These are phyloP conservation scores for Chrysopilus asiliformis DNA, from an alignment of 2,888 invertebrate genomes.

Conservation along the genomic window DNA sequence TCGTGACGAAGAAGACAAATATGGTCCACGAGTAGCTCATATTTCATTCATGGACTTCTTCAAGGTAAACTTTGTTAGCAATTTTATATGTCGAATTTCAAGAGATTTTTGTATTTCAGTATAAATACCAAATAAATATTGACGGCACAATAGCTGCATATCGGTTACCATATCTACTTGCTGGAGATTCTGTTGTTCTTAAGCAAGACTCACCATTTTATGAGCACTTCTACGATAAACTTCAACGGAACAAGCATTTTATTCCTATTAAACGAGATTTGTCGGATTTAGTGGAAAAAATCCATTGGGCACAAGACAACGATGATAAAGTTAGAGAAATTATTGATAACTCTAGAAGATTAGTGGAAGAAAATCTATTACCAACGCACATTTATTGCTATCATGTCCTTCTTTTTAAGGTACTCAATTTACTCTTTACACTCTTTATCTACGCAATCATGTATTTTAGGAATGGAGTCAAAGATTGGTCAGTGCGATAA, in stretches of 20 bases:
- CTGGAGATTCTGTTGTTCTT: slow-evolving; percentile 73
- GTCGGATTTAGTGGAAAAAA: slow-evolving; percentile 61
- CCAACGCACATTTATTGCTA: slow-evolving; percentile 83
- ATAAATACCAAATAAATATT: slow-evolving; percentile 85
- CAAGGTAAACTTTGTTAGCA: too few relatives aligned
- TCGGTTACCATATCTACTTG: slow-evolving; percentile 79
- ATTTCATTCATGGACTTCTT: slow-evolving; percentile 90
- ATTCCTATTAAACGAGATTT: slow-evolving; percentile 69
- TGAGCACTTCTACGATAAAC: slow-evolving; percentile 79
- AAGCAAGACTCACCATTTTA: slow-evolving; percentile 92
- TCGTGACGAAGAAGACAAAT: slow-evolving; percentile 63
- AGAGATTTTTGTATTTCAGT: slow-evolving; percentile 50
- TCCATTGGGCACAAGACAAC: slow-evolving; percentile 63
- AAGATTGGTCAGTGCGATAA: slow-evolving; percentile 42
- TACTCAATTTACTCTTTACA: too few relatives aligned
- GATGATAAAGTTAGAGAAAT: slow-evolving; percentile 55
- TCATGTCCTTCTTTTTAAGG: slow-evolving; percentile 56
- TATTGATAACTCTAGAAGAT: slow-evolving; percentile 50
- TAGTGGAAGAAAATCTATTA: slow-evolving; percentile 62
- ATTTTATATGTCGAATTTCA: too few relatives aligned
- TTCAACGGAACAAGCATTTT: slow-evolving; percentile 67
- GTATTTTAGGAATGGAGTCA: slow-evolving; percentile 58
- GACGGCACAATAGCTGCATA: slow-evolving; percentile 97
- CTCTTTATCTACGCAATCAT: too few relatives aligned
- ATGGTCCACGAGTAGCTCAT: slow-evolving; percentile 74